Evolutionary conservation across 2,113 vertebrate species (phyloP), one percentile per base, ranked within the genome.

Genomic region (Nanorana parkeri): DNA sequence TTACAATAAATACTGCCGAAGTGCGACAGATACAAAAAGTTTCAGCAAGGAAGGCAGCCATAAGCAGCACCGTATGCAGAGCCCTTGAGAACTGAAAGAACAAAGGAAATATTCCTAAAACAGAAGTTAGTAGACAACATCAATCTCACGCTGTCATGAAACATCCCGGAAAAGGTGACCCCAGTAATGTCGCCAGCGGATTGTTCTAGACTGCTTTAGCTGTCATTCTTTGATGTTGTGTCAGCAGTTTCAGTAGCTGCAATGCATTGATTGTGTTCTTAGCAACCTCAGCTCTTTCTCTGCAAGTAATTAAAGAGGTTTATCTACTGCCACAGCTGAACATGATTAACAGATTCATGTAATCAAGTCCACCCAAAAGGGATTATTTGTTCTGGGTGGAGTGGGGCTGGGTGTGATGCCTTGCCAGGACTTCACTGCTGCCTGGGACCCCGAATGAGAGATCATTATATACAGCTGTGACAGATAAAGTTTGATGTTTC

Each of bases 91-190:
- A 61, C 20, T n/a, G n/a, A 75, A 60, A 74, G 10, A 58, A 74
- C 19, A 74, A 74, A 74, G 20, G 54, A 36, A 36, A 36, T 36
- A 47, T 47, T 69, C 51, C 60, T 24, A 32, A 24, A 51, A 61
- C 28, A 80, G 54, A 23, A 47, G 41, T 47, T 32, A 3, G 21
- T 47, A 54, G 67, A 55, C 23, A 41, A 21, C 54, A 80, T 68
- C 55, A 80, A 69, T 80, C 77, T 79, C 54, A 5, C 15, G 52
- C 41, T 69, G 77, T 68, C 55, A 69, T 26, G 16, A 51, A 36
- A 29, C 32, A 26, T 75, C 26, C n/a, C 19, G 19, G 69, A 41
- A 81, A 47, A 81, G 80, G 80, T 81, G 80, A 81, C 80, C 80
- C 61, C 21, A 51, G 19, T 58, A 63, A 63, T 81, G 69, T 81